These are phyloP conservation scores for Mystacides longicornis DNA, from an alignment of 2,888 invertebrate species.

Conservation along the genomic window DNA sequence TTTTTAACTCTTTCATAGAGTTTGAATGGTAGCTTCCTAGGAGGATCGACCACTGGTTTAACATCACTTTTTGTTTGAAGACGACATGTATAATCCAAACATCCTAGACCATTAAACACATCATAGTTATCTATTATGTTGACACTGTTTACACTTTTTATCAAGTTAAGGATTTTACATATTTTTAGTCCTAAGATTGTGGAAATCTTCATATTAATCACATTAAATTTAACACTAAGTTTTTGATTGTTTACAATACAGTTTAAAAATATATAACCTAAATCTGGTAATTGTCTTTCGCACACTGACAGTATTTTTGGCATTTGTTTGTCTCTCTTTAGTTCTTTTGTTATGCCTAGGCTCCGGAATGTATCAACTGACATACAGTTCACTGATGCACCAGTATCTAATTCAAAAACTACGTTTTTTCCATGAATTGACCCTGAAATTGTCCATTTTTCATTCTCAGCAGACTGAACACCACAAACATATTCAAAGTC, in stretches of 20 bases:
- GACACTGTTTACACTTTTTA: not conserved
- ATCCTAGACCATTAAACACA: not conserved
- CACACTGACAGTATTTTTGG: not conserved
- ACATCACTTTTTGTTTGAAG: not conserved
- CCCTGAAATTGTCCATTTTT: not conserved
- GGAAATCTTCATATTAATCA: not conserved
- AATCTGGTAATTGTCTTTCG: not conserved
- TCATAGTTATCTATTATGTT: not conserved
- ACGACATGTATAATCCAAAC: not conserved
- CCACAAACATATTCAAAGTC: too few relatives aligned
- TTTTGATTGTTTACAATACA: not conserved
- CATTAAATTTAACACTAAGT: not conserved
- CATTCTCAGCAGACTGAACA: too few relatives aligned
- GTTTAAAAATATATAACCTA: not conserved
- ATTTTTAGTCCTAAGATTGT: not conserved
- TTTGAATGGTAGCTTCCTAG: not conserved
- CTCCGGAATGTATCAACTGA: not conserved
- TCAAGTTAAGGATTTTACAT: not conserved
- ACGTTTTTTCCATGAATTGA: not conserved
- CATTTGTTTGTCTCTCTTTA: not conserved
- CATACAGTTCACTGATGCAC: not conserved
- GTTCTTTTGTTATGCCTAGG: not conserved
- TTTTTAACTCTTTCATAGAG: not conserved
- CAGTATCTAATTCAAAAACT: not conserved
- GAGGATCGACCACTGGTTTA: not conserved